Evolutionary conservation across 64 coral and sea anemone species (phyloP), one percentile per base, ranked within the genome.

Genomic region (Pachyseris speciosa): DNA sequence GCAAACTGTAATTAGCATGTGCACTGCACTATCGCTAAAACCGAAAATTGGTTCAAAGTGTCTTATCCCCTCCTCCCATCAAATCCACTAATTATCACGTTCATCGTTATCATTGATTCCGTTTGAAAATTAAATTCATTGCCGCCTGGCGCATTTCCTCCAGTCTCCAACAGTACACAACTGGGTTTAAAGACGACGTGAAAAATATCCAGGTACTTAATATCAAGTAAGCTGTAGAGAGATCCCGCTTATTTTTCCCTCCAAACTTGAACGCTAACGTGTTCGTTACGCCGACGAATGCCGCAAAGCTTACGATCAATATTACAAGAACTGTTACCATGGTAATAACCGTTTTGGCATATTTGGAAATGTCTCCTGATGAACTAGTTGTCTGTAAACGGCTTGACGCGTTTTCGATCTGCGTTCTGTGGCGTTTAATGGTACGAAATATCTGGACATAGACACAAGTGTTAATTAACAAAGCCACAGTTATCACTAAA

Each of bases 91-190:
- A 17, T 55, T 11, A 17, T n/a, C n/a, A n/a, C n/a, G 17, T 55
- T 9, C 4, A 11, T 27, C 13, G 34, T 41, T 9, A 22, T 72
- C 37, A 43, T 17, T 42, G 69, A 24, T 22, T 42, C 19, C 24
- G 31, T 28, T 64, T 64, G 1, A 84, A 64, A 83, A 65, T 26
- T 48, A 65, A 15, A 24, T 67, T 45, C n/a, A 31, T 20, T 22
- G 77, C 87, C 7, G 86, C 78, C 15, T 89, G 20, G 15, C 92
- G 92, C 36, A 94, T 80, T 40, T 94, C 78, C 37, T 68, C 64
- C 19, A 94, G 45, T 24, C 92, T 80, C 92, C 86, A 94, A 13
- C 86, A 78, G 42, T 90, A 94, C 22, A 94, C 27, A 28, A 85
- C 44, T 51, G 83, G 83, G 37, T 94, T 94, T 1, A 94, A 83